Conservation (phyloP, 2,888 invertebrate species). For the Acrobasis consociella region DNA sequence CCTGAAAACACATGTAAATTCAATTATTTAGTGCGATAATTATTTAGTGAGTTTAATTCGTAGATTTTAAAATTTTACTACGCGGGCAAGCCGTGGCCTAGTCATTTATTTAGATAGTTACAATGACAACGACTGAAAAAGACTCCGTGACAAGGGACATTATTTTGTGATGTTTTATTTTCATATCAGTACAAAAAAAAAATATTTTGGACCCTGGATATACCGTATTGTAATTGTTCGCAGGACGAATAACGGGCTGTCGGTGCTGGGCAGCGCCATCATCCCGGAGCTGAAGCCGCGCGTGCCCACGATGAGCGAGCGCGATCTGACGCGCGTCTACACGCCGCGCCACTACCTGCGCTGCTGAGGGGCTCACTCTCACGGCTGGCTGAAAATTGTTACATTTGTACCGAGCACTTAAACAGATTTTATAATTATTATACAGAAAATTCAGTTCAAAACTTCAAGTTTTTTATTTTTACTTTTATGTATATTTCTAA, state of each 20-base stretch:
- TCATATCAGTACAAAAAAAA: too few species aligned
- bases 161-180: too few species aligned
- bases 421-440: background rate
- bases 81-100: too few species aligned
- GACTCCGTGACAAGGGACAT: too few species aligned
- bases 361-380: slow-evolving; percentile 37
- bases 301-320: slow-evolving; percentile 82
- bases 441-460: background rate
- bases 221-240: slow-evolving; percentile 22
- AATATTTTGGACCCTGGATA: too few species aligned
- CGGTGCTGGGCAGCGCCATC: slow-evolving; percentile 81
- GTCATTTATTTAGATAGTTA: too few species aligned
- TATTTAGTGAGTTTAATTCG: too few species aligned
- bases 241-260: slow-evolving; percentile 66
- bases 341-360: slow-evolving; percentile 50
- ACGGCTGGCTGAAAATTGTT: slow-evolving; percentile 10
- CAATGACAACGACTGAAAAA: too few species aligned
- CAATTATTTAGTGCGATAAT: too few species aligned
- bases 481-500: too few species aligned
- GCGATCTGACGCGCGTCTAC: slow-evolving; percentile 74
- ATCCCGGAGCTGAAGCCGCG: slow-evolving; percentile 81
- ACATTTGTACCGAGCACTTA: background rate
- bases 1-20: too few species aligned
- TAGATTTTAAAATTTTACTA: too few species aligned
- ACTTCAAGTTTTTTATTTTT: background rate